Conservation (phyloP, 37 sponge, comb jelly and placozoan species). For the Amphimedon queenslandica region DNA sequence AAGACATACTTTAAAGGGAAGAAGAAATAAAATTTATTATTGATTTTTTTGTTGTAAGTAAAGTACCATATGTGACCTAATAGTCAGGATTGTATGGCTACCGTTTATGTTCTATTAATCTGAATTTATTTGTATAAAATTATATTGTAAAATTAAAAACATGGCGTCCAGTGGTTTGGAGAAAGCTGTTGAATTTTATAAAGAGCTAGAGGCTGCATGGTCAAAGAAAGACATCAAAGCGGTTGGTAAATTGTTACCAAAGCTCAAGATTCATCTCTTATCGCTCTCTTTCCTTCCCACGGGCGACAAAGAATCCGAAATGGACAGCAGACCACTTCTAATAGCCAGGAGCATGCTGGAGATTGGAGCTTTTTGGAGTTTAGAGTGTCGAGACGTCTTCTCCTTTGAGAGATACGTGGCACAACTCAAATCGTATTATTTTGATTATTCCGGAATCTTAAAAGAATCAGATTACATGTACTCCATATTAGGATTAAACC, state of each 20-base stretch:
- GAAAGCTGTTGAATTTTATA: conserved; percentile 36
- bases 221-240: conserved; percentile 26
- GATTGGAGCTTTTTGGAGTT: conserved; percentile 93
- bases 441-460: conserved; percentile 64
- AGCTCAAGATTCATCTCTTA: conserved; percentile 54
- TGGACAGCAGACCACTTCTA: conserved; percentile 43
- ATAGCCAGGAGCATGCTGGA: conserved; percentile 87
- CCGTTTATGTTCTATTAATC: neutral
- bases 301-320: conserved; percentile 5
- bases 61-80: too few relatives aligned
- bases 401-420: conserved; percentile 93
- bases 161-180: conserved; percentile 5
- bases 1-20: conserved; percentile 22
- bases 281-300: conserved; percentile 67
- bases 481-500: conserved; percentile 88
- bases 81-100: too few relatives aligned
- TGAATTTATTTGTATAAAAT: neutral
- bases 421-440: conserved; percentile 93
- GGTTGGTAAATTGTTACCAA: conserved; percentile 30
- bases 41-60: too few relatives aligned
- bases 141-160: too few relatives aligned
- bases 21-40: neutral
- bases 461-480: conserved; percentile 76
- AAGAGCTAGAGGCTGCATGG: conserved; percentile 70
- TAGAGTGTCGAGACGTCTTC: conserved; percentile 73